Evolutionary conservation across 1,140 invertebrate genomes (phyloP).

Genomic region (Lerema accius): DNA sequence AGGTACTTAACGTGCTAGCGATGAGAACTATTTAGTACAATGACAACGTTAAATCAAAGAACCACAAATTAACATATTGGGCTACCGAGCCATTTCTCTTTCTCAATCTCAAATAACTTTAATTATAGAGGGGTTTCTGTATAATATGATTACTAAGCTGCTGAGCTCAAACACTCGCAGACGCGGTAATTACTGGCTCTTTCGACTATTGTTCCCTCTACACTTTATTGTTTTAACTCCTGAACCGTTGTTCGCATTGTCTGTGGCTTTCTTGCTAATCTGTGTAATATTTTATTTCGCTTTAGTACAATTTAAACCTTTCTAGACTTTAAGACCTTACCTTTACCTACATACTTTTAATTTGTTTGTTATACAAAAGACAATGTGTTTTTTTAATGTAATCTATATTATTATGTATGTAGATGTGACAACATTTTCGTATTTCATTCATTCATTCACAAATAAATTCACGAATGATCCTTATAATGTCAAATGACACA

Average conservation of each 20-base stretch:
- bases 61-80: too few relatives aligned
- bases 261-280: conserved; percentile 21
- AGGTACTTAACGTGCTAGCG: too few relatives aligned
- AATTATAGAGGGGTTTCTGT: not conserved
- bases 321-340: too few relatives aligned
- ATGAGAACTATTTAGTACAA: not conserved
- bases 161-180: conserved; percentile 12
- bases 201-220: conserved; percentile 26
- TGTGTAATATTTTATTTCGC: not conserved
- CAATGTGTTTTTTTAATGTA: too few relatives aligned
- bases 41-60: not conserved
- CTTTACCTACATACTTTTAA: too few relatives aligned
- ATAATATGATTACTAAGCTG: conserved; percentile 4
- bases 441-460: too few relatives aligned
- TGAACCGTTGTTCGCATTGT: conserved; percentile 21
- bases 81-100: not conserved
- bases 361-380: too few relatives aligned
- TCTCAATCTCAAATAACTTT: not conserved
- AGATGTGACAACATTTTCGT: too few relatives aligned
- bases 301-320: not conserved
- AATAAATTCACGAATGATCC: too few relatives aligned
- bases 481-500: too few relatives aligned
- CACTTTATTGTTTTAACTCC: conserved; percentile 30
- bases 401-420: too few relatives aligned
- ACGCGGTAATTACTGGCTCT: conserved; percentile 26